Evolutionary conservation across 1,140 invertebrate species (phyloP), one percentile per base, ranked within the genome.

Genomic region (Drosophila repletoides): DNA sequence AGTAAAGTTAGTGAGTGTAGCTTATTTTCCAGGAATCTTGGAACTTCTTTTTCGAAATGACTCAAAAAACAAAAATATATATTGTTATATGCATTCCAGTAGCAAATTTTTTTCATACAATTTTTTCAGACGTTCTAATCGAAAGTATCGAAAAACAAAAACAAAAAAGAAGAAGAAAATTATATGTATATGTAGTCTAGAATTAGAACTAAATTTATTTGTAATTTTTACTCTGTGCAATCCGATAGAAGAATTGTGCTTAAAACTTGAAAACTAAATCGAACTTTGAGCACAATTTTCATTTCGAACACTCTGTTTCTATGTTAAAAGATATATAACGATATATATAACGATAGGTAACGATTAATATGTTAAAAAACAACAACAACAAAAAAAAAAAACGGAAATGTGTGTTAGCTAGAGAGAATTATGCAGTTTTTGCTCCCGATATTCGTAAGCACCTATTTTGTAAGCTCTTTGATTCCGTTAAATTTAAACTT

Each of bases 401-500:
- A 49, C 48, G 76, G 31, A 40, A 41, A 38, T 58, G 22, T 52
- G 36, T 38, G 41, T 43, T 76, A 81, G 77, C 53, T 81, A 83
- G 73, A n/a, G n/a, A n/a, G n/a, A n/a, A n/a, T n/a, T 66, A 65
- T 61, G 70, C 76, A 73, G 66, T 67, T 80, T 43, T 65, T 77
- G 71, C 60, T 72, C 80, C n/a, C 73, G 68, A 60, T 66, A 80
- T 63, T 66, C 34, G 52, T 84, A 83, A 84, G 77, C 77, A 76
- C 71, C 14, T 73, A 31, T 53, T 43, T 17, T 33, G 55, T 84
- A 81, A 84, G 73, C 63, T 83, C 79, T 79, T 72, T 67, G 60
- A 83, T 83, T 83, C 77, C 77, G 77, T 83, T 80, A 80, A 46
- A 67, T 51, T 72, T 80, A 51, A 63, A 60, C 17, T 40, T 58